These are phyloP conservation scores for Andinoacara biseriatus DNA, from an alignment of 2,113 vertebrate genomes.

Conservation along the genomic window DNA sequence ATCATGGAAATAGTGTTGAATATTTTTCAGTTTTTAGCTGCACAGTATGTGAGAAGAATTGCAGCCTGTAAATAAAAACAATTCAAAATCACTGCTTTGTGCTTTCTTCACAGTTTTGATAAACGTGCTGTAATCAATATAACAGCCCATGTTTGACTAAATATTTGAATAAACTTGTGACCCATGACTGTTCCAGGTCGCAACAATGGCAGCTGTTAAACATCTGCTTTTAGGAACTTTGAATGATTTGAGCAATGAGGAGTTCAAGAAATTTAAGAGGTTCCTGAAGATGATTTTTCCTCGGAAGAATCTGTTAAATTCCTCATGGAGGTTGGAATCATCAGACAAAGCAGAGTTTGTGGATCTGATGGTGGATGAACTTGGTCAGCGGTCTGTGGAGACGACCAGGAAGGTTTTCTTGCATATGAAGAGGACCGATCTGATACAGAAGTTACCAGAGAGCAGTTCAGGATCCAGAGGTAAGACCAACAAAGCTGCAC, in stretches of 20 bases:
- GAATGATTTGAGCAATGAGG: not conserved
- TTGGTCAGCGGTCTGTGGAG: not conserved
- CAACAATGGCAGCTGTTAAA: not conserved
- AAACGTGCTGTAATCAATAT: no score
- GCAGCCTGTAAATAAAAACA: not conserved
- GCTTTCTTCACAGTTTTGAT: no score
- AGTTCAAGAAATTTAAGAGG: not conserved
- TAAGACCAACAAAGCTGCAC: not conserved
- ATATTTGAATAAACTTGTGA: not conserved
- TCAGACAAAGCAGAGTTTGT: not conserved
- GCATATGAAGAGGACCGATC: not conserved
- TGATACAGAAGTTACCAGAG: not conserved
- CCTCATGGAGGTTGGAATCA: not conserved
- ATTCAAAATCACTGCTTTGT: no score
- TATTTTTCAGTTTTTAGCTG: no score
- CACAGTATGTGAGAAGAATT: no score
- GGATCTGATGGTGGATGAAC: not conserved
- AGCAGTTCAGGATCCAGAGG: not conserved
- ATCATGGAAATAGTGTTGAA: no score
- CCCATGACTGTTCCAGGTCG: not conserved
- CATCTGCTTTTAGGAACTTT: not conserved
- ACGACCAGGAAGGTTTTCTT: not conserved
- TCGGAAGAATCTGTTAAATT: not conserved
- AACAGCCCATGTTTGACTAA: no score
- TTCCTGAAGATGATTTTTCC: not conserved